These are phyloP conservation scores for Nomada hirtipes DNA, from an alignment of 2,888 invertebrate genomes.

Conservation along the genomic window DNA sequence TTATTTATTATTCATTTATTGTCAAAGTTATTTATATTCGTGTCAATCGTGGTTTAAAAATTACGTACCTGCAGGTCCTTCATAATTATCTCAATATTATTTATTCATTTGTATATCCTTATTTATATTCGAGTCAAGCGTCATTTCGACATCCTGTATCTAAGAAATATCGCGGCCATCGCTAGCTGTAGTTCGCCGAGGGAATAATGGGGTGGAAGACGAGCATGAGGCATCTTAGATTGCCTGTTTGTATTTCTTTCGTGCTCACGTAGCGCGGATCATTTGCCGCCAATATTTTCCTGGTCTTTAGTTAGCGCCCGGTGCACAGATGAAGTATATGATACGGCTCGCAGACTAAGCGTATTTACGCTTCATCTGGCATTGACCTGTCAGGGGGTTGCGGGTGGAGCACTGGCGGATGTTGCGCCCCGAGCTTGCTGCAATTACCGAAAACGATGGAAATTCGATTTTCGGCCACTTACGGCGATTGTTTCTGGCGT, in stretches of 20 bases:
- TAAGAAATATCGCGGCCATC: no score
- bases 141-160: no score
- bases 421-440: not conserved
- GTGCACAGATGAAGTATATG: not conserved
- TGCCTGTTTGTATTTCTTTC: slow-evolving; percentile 20
- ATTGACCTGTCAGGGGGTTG: not conserved
- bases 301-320: slow-evolving; percentile 1
- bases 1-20: no score
- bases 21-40: no score
- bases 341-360: not conserved
- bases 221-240: not conserved
- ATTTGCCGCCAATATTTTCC: slow-evolving; percentile 34
- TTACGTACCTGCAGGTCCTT: no score
- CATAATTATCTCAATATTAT: no score
- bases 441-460: slow-evolving; percentile 17
- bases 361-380: slow-evolving; percentile 36
- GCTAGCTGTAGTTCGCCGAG: not conserved
- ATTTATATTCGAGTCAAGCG: no score
- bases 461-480: slow-evolving; percentile 5
- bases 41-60: no score
- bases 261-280: not conserved
- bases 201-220: slow-evolving; percentile 20
- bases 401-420: not conserved
- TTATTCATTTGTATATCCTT: no score
- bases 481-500: not conserved